Conservation (phyloP, 2,888 invertebrate species). For the Formica aserva region DNA sequence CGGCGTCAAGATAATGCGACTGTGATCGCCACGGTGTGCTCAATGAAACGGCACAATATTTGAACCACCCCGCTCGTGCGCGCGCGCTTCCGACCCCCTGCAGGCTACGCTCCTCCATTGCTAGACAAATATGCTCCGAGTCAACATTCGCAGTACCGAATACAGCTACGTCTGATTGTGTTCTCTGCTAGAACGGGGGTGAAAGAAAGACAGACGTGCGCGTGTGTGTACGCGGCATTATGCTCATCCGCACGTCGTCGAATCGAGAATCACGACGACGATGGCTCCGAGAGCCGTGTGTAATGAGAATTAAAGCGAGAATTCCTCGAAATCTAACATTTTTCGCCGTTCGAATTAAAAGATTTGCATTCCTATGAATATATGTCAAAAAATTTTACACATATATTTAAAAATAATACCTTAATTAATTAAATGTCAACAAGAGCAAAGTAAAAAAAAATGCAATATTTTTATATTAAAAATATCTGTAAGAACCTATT, state of each 20-base stretch:
- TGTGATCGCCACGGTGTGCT: constrained; percentile 76
- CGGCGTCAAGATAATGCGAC: constrained; percentile 75
- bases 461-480: background rate
- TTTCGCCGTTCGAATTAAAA: background rate
- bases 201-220: constrained; percentile 59
- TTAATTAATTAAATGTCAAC: background rate
- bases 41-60: constrained; percentile 77
- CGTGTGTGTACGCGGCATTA: constrained; percentile 52
- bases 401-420: background rate
- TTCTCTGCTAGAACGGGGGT: constrained; percentile 61
- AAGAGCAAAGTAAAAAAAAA: background rate
- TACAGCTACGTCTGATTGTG: constrained; percentile 72
- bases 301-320: constrained; percentile 35
- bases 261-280: constrained; percentile 41
- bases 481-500: background rate
- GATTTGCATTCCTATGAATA: background rate
- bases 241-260: constrained; percentile 54
- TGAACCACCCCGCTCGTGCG: constrained; percentile 62
- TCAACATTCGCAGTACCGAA: constrained; percentile 80
- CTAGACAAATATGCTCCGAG: constrained; percentile 84
- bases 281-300: constrained; percentile 25
- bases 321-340: background rate
- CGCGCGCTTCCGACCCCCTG: constrained; percentile 52
- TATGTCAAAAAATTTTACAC: too few relatives aligned
- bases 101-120: constrained; percentile 79